Evolutionary conservation across 2,113 vertebrate genomes (phyloP).

Genomic region (Coptodon bakossiorum): DNA sequence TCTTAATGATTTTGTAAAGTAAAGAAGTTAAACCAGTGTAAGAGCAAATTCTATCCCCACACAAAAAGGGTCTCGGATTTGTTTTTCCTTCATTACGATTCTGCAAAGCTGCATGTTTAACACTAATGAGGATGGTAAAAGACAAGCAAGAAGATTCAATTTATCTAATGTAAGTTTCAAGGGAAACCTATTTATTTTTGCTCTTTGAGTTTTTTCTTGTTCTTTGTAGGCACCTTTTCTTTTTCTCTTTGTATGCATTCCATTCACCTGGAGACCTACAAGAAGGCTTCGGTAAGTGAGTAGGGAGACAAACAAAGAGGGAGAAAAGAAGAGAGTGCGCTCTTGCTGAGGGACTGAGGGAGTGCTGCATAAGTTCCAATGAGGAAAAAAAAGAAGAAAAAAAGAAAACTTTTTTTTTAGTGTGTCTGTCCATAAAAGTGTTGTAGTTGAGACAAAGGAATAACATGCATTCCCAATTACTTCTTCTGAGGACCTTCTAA

Average conservation of each 20-base stretch:
- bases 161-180: neutral
- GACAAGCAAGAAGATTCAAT: neutral
- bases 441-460: constrained; percentile 1
- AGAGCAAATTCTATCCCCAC: neutral
- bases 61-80: neutral
- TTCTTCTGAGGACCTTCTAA: constrained; percentile 21
- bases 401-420: neutral
- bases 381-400: neutral
- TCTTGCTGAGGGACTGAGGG: neutral
- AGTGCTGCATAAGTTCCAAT: neutral
- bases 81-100: neutral
- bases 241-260: constrained; percentile 10
- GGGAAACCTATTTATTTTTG: neutral
- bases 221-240: neutral
- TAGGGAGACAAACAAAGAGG: neutral
- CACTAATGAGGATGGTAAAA: neutral
- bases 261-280: constrained; percentile 15
- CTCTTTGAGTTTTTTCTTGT: neutral
- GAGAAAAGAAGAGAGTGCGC: constrained; percentile 3
- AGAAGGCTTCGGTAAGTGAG: neutral
- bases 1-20: neutral
- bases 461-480: neutral
- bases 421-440: neutral
- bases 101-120: neutral
- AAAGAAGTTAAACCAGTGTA: neutral